Evolutionary conservation across 2,113 vertebrate genomes (phyloP).

Genomic region (Dolichallabes microphthalmus): DNA sequence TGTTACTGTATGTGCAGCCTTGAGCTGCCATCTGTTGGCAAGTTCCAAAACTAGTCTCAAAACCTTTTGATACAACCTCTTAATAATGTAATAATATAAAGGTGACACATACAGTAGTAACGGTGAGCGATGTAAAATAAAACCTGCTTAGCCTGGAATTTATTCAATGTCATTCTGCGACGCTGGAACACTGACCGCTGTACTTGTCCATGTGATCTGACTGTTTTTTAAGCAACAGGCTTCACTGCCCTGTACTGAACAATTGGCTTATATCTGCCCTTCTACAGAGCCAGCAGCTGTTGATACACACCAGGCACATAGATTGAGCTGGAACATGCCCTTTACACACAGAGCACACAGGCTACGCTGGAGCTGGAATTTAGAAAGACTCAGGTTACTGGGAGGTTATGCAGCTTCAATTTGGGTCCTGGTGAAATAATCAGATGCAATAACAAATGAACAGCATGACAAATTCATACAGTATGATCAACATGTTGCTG

Average conservation of each 20-base stretch:
- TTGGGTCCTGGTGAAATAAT: neutral
- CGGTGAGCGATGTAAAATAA: neutral
- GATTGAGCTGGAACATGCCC: constrained; percentile 22
- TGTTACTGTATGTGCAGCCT: too few relatives aligned
- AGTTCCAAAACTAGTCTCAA: too few relatives aligned
- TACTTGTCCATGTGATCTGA: constrained; percentile 38
- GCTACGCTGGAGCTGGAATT: constrained; percentile 9
- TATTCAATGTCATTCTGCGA: constrained; percentile 55
- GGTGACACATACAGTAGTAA: neutral
- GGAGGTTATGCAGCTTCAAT: neutral
- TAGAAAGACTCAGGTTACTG: neutral
- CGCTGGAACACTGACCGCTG: constrained; percentile 15
- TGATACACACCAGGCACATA: constrained; percentile 22
- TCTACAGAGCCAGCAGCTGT: constrained; percentile 34
- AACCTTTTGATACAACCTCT: too few relatives aligned
- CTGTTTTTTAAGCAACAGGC: constrained; percentile 66
- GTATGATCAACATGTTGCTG: neutral
- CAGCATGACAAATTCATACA: neutral
- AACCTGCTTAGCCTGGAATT: neutral
- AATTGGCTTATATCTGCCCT: constrained; percentile 36
- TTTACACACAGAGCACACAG: constrained; percentile 36
- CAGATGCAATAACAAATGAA: neutral
- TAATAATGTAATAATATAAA: neutral
- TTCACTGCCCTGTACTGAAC: constrained; percentile 47
- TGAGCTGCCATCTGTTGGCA: too few relatives aligned